These are phyloP conservation scores for Montipora cactus DNA, from an alignment of 64 coral and sea anemone species.

Conservation along the genomic window DNA sequence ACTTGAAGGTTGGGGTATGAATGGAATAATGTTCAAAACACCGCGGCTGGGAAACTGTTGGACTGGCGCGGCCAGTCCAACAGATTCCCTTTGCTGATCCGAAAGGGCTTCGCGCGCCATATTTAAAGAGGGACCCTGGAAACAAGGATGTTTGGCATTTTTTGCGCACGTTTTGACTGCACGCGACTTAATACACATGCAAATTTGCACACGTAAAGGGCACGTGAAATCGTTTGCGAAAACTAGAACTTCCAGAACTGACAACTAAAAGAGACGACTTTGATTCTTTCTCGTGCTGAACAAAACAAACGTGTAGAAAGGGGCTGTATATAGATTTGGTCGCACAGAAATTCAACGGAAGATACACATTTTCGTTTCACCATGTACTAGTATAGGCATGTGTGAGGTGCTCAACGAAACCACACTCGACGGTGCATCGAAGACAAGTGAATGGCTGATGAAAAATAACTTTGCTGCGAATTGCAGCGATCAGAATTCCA, in stretches of 20 bases:
- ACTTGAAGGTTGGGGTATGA: too few relatives aligned
- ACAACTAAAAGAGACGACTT: too few relatives aligned
- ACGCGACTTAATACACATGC: neutral
- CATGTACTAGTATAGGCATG: neutral
- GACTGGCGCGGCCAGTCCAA: too few relatives aligned
- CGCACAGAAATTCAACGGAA: neutral
- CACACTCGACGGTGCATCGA: constrained; percentile 6
- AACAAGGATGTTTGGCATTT: neutral
- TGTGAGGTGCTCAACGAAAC: constrained; percentile 14
- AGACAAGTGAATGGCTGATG: constrained; percentile 33
- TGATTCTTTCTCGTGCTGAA: too few relatives aligned
- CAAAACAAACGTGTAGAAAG: neutral
- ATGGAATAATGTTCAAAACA: too few relatives aligned
- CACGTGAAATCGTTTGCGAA: too few relatives aligned
- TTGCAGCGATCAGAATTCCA: neutral
- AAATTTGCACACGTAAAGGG: too few relatives aligned
- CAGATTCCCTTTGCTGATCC: too few relatives aligned
- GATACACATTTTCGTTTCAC: neutral
- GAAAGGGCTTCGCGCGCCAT: too few relatives aligned
- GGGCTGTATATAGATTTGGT: neutral
- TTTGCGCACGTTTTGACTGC: neutral
- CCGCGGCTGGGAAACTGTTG: too few relatives aligned
- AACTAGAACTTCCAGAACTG: too few relatives aligned
- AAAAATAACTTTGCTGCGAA: constrained; percentile 8
- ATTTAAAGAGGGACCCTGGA: too few relatives aligned